Evolutionary conservation across 1,140 invertebrate species (phyloP), one percentile per base, ranked within the genome.

Genomic region (Brachionus asplanchnoidis): DNA sequence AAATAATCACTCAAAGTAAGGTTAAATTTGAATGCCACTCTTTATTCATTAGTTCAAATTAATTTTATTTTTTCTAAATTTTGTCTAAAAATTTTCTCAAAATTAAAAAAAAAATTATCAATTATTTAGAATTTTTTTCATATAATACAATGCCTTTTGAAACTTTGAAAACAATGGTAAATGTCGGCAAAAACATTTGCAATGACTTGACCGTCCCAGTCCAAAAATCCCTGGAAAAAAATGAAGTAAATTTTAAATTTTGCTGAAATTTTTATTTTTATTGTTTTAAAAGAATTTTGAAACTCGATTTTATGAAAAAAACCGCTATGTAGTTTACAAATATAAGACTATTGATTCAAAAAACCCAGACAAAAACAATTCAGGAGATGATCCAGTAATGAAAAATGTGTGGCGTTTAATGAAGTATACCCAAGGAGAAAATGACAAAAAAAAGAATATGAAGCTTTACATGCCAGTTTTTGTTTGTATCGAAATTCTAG

Each of bases 381-480:
- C 32, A n/a, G 79, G 79, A 28, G 65, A 82, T 40, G 79, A 82
- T 82, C 26, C 53, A 20, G 65, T 82, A 3, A 82, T 82, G 79
- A 68, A 82, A 40, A 60, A 82, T 82, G 79, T 82, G 3, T 82
- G 79, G 79, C 28, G 79, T 26, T 44, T 82, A 26, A 82, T 82
- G 79, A 82, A 82, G 12, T 82, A 82, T 46, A 82, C 79, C 17
- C 79, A 82, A 65, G 79, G 79, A 26, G 79, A 82, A 9, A 82
- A 82, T 65, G 53, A 82, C n/a, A 60, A 82, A 28, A 82, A 82
- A 68, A 20, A 32, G 11, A 82, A 82, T 56, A 82, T 82, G 79
- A 82, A 82, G 36, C 36, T 82, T 8, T 82, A 65, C 56, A 82
- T 82, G 79, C 79, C 79, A 60, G 79, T 82, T 17, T 82, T 82